phyloP scores from a whole-genome alignment of 23 tunicate genomes.

The Trididemnum miniatum region DNA sequence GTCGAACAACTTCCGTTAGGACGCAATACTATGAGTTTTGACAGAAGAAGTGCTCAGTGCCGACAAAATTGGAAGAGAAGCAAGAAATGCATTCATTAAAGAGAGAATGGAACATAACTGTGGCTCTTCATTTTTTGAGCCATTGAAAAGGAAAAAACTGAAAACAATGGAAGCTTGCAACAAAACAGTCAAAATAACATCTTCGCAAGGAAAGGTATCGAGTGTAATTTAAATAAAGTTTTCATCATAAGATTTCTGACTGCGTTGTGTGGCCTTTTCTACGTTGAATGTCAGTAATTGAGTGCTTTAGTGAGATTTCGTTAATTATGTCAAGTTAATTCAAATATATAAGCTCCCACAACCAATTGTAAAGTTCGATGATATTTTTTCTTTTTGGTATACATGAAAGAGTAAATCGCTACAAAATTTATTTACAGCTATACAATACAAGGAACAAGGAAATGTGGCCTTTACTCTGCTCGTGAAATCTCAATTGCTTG shows the following conservation, averaged over 20 bases:
- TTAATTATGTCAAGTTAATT: too few species aligned
- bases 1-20: background rate
- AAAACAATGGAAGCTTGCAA: slow-evolving; percentile 11
- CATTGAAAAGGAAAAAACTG: background rate
- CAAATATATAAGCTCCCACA: too few species aligned
- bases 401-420: too few species aligned
- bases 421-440: too few species aligned
- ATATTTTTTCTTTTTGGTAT: too few species aligned
- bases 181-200: background rate
- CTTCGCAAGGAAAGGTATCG: slow-evolving; percentile 7
- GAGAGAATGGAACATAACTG: background rate
- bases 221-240: background rate
- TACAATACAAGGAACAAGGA: background rate
- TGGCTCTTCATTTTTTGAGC: background rate
- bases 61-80: background rate
- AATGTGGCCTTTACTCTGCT: background rate
- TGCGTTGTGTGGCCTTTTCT: too few species aligned
- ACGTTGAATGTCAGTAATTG: too few species aligned
- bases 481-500: background rate
- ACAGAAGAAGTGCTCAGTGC: background rate
- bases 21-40: background rate
- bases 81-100: background rate
- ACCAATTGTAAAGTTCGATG: too few species aligned
- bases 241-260: too few species aligned
- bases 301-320: too few species aligned